Base-by-base conservation (phyloP, 2,888 invertebrate genomes). In the Acronicta psi region DNA sequence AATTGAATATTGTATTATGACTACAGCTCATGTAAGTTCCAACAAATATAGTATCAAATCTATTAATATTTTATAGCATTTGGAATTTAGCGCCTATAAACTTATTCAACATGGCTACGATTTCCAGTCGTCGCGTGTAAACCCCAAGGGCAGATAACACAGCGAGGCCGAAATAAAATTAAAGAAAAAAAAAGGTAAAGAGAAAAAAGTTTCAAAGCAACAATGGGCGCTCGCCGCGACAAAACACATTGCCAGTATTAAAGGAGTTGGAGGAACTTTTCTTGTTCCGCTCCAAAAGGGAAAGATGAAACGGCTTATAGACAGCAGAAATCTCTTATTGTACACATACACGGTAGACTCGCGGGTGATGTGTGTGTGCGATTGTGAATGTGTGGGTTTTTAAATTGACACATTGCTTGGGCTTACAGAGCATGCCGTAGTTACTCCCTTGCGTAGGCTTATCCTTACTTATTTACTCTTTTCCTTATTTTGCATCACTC, bases 191-290 rank as follows among this genome's bases (percentile, higher is more conserved):
- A 89, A 81, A 82, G 78, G 62, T 76, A 82, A 82, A 79, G 83
- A 83, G 80, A 81, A 85, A 89, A 87, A 91, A 88, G 83, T 89
- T 87, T 77, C 74, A 74, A 65, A 79, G 86, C 87, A 88, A 92
- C 91, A 93, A 90, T 90, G 89, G 83, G 84, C 82, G 81, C 83
- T 82, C 82, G 80, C 81, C 79, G 85, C 89, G 91, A 90, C 91
- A 91, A 91, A 92, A 93, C 92, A 93, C 91, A 93, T 92, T 89
- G 91, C 86, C 85, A 77, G 88, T 69, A 73, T 69, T 71, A 77
- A 75, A 77, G 51, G 68, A 71, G 69, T 71, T 75, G 50, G 41
- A 25, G 44, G 52, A 76, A 76, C 57, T 77, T 80, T 75, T 74
- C 74, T 70, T 76, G 70, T 75, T 74, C 66, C 66, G 61, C 57